Percentiles rank a stretch among this genome's conserved stretches.
These are phyloP conservation scores for Diglossa cyanea DNA, from an alignment of 2,797 vertebrate genomes.

Conservation along the genomic window DNA sequence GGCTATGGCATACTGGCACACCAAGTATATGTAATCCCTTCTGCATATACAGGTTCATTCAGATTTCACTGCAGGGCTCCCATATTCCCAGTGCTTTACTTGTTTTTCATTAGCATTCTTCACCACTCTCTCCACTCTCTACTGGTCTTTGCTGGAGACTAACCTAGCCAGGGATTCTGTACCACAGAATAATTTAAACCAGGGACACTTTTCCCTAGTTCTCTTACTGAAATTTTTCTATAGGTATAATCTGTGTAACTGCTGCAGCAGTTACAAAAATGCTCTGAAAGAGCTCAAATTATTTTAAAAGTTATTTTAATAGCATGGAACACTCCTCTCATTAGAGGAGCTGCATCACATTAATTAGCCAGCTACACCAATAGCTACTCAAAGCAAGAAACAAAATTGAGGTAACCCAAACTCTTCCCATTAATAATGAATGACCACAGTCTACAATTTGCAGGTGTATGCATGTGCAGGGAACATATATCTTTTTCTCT, in stretches of 20 bases:
- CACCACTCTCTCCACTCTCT: neutral
- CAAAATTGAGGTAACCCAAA: neutral
- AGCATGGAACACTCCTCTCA: neutral
- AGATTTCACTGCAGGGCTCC: neutral
- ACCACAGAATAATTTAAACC: neutral
- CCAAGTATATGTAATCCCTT: neutral
- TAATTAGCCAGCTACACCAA: neutral
- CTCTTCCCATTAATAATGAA: neutral
- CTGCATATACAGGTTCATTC: neutral
- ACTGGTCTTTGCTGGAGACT: neutral
- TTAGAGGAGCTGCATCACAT: neutral
- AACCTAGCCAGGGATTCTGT: neutral
- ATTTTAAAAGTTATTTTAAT: neutral
- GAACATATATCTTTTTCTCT: fast-evolving
- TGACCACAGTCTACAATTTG: neutral
- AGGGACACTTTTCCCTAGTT: neutral
- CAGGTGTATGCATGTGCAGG: fast-evolving
- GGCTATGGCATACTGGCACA: neutral
- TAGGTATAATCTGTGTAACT: neutral
- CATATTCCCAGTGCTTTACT: neutral
- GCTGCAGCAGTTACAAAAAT: neutral
- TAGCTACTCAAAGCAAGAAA: neutral
- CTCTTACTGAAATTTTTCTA: neutral
- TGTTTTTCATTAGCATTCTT: neutral
- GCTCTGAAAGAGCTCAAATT: neutral